Evolutionary conservation across 35 echinoderm and acorn worm species (phyloP), one percentile per base, ranked within the genome.

Genomic region (Eucidaris tribuloides): DNA sequence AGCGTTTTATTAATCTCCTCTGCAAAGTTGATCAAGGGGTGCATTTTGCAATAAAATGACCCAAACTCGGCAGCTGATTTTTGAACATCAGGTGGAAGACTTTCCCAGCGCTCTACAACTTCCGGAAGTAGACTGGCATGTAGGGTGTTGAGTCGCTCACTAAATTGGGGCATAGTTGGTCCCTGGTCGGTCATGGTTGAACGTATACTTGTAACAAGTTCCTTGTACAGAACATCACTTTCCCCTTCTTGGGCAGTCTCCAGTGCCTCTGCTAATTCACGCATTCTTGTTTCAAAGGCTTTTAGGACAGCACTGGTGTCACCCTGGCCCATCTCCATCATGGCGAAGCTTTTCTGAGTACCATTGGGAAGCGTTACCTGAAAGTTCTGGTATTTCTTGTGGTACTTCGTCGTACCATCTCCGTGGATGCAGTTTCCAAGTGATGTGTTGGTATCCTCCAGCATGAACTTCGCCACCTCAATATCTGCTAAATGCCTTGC

Each of bases 371-470:
- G 45, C 3, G 85, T 78, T 1, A 87, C 76, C 25, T 87, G 85
- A 27, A 43, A 87, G 41, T 77, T 77, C 2, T 87, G 85, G 13
- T 64, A 87, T 3, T 87, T 77, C 9, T 79, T 79, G 22, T 91
- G 89, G 59, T 45, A 84, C 35, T 91, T 91, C 18, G 66, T 91
- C 0, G 89, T 91, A n/a, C 81, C 89, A 52, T 91, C 89, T 3
- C 71, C 68, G 59, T 85, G 89, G 2, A 91, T 79, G 1, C 29
- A 45, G 34, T 91, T 79, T 2, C 68, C 85, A n/a, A n/a, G n/a
- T n/a, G n/a, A n/a, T n/a, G n/a, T n/a, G n/a, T n/a, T n/a, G n/a
- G n/a, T n/a, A n/a, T n/a, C n/a, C n/a, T n/a, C n/a, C n/a, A n/a
- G n/a, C n/a, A n/a, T n/a, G n/a, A n/a, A n/a, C n/a, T n/a, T n/a